Evolutionary conservation across 2,797 vertebrate genomes (phyloP).

Genomic region (Amniataba percoides): DNA sequence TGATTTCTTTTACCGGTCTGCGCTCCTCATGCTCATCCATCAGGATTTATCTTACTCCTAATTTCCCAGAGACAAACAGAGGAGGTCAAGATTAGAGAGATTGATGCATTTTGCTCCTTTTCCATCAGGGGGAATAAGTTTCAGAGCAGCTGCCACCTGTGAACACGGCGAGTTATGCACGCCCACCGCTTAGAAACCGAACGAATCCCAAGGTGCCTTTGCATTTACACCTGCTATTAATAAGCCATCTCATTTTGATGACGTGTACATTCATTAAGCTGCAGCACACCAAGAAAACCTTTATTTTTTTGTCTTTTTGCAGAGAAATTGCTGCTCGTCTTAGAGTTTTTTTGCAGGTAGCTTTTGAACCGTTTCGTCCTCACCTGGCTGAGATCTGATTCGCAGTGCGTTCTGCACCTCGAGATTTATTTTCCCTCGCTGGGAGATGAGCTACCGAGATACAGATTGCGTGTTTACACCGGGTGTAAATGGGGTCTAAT

Average conservation of each 20-base stretch:
- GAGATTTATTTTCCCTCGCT: neutral
- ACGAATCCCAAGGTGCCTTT: neutral
- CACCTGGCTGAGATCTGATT: too few species aligned
- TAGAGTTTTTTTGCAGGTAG: neutral
- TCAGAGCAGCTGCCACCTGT: neutral
- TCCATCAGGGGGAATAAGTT: neutral
- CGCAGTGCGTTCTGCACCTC: neutral
- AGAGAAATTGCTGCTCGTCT: neutral
- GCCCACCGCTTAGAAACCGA: neutral
- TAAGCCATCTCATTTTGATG: neutral
- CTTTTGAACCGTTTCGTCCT: too few species aligned
- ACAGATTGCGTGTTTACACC: constrained; percentile 10
- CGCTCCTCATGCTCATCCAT: too few species aligned
- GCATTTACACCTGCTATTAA: neutral
- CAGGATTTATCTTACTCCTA: neutral
- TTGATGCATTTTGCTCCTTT: neutral
- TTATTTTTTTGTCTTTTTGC: too few species aligned
- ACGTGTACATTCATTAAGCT: too few species aligned
- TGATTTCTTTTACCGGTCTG: too few species aligned
- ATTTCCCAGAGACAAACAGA: neutral
- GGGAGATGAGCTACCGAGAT: neutral
- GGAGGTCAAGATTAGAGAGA: neutral
- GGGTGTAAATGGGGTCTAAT: constrained; percentile 44
- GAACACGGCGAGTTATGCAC: neutral
- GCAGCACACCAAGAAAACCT: too few species aligned